These are phyloP conservation scores for Neostethus bicornis DNA, from an alignment of 2,797 vertebrate genomes.

Conservation along the genomic window DNA sequence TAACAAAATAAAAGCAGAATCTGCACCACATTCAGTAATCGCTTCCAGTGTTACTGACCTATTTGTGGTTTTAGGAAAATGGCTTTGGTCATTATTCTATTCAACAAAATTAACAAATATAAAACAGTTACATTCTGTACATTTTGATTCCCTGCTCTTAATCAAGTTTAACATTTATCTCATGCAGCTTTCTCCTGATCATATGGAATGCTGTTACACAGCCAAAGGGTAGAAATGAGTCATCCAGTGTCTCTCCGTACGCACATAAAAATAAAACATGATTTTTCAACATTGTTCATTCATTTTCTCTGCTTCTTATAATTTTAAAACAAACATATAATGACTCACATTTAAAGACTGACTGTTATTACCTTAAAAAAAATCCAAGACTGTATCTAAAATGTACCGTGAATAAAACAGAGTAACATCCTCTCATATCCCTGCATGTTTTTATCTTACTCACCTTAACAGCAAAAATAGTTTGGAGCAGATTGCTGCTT, in stretches of 20 bases:
- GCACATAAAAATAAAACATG: conserved; percentile 45
- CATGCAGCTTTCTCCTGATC: conserved; percentile 46
- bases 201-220: conserved; percentile 54
- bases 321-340: conserved; percentile 23
- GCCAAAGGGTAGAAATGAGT: conserved; percentile 26
- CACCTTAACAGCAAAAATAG: conserved; percentile 31
- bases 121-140: conserved; percentile 48
- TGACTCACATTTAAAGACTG: conserved; percentile 30
- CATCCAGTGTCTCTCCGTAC: conserved; percentile 65
- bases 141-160: conserved; percentile 55
- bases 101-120: conserved; percentile 23
- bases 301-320: conserved; percentile 56
- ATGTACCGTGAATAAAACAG: not conserved
- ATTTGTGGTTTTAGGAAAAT: conserved; percentile 25
- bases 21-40: conserved; percentile 69
- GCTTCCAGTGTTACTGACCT: conserved; percentile 75
- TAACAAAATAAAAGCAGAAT: conserved; percentile 31
- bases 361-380: conserved; percentile 20
- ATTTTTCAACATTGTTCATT: conserved; percentile 58
- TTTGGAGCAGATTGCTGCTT: conserved; percentile 24
- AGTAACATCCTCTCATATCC: conserved; percentile 19
- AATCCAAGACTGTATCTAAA: conserved; percentile 21
- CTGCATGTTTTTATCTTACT: conserved; percentile 16
- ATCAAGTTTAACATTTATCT: conserved; percentile 38
- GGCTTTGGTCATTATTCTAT: conserved; percentile 27